phyloP scores from a whole-genome alignment of 2,113 vertebrate species.

The Dolichallabes microphthalmus region DNA sequence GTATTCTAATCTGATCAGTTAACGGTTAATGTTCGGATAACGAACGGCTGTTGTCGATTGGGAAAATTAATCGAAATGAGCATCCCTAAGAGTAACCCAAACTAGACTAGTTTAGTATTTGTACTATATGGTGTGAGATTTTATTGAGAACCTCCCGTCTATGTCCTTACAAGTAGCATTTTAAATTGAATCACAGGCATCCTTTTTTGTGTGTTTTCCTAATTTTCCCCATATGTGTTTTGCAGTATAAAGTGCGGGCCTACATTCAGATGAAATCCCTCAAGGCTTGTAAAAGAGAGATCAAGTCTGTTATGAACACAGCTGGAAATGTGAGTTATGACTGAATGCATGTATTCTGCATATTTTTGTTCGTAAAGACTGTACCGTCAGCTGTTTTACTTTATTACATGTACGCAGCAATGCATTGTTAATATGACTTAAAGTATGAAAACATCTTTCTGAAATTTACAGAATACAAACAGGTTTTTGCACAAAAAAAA shows the following conservation, averaged over 20 bases:
- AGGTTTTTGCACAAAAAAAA: neutral
- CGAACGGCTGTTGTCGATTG: no score
- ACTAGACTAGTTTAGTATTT: no score
- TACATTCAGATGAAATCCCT: slow-evolving; percentile 98
- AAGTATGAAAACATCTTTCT: neutral
- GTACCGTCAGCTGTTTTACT: neutral
- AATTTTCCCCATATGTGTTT: neutral
- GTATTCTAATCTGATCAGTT: no score
- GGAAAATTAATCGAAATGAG: no score
- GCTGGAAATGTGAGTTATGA: slow-evolving; percentile 88
- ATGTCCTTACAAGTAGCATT: neutral
- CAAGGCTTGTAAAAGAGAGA: slow-evolving; percentile 97
- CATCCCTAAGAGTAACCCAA: no score
- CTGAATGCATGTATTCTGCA: neutral
- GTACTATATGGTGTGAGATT: neutral
- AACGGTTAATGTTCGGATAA: no score
- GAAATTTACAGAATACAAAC: neutral
- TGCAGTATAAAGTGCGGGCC: slow-evolving; percentile 94
- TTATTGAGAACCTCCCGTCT: neutral
- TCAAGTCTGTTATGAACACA: slow-evolving; percentile 99
- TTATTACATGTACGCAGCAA: neutral
- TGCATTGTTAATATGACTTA: neutral
- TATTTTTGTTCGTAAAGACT: neutral
- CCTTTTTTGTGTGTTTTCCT: neutral
- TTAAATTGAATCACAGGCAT: slow-evolving; percentile 16